A percentile compares a stretch with the other conserved stretches of the same genome.
These are phyloP conservation scores for Caenorhabditis auriculariae DNA, from an alignment of 2,888 invertebrate genomes.

Conservation along the genomic window DNA sequence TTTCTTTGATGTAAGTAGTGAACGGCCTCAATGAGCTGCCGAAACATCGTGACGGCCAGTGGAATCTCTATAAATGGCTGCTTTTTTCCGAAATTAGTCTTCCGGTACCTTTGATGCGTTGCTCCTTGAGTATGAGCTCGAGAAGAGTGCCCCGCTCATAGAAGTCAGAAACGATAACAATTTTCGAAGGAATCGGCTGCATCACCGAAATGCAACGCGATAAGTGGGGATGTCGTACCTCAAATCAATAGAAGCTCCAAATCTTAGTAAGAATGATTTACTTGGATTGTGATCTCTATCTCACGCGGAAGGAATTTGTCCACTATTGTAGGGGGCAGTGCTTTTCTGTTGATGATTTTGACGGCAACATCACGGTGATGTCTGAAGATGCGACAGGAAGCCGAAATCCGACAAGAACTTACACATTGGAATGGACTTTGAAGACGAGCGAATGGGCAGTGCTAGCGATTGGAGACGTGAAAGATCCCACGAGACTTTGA, in stretches of 20 bases:
- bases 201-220: constrained; percentile 36
- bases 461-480: constrained; percentile 28
- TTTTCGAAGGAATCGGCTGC: constrained; percentile 26
- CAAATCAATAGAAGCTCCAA: not conserved
- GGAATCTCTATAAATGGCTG: constrained; percentile 30
- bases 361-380: constrained; percentile 39
- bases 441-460: constrained; percentile 45
- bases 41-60: constrained; percentile 43
- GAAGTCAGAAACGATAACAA: constrained; percentile 48
- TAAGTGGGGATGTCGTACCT: constrained; percentile 40
- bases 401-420: not conserved
- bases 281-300: constrained; percentile 42
- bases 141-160: constrained; percentile 50
- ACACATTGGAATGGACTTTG: constrained; percentile 29
- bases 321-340: constrained; percentile 35
- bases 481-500: constrained; percentile 13
- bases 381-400: constrained; percentile 5
- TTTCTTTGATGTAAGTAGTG: constrained; percentile 45
- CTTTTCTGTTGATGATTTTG: constrained; percentile 48
- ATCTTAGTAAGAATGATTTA: constrained; percentile 1
- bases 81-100: not conserved
- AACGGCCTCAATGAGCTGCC: constrained; percentile 52
- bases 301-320: constrained; percentile 53
- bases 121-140: constrained; percentile 26
- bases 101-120: constrained; percentile 16